Evolutionary conservation across 2,888 invertebrate genomes (phyloP), one percentile per base, ranked within the genome.

Genomic region (Tetragonisca angustula): DNA sequence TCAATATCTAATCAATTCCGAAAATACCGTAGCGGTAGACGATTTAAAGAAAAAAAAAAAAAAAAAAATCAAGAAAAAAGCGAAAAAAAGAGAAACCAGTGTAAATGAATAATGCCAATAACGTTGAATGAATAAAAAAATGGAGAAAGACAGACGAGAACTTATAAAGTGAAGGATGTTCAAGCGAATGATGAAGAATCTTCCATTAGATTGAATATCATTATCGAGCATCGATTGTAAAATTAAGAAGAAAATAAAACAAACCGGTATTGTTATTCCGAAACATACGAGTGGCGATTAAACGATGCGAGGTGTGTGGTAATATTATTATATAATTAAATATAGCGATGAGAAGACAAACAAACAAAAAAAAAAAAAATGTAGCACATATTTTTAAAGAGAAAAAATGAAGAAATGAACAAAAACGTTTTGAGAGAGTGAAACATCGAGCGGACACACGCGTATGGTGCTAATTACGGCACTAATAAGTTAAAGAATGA

Each of bases 1-100:
- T 91, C 91, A 91, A 91, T 92, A 92, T 90, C 87, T 90, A 90
- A 89, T 91, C 90, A 89, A 90, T 90, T 90, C 79, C 79, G 81
- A 87, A 74, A 80, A 90, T 89, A 89, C 82, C 85, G 85, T 88
- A 88, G 88, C 78, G 85, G 80, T 88, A 85, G 85, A 77, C 79
- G 70, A 84, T 81, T 84, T 81, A 76, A 78, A 76, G 64, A 15
- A 52, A 71, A 32, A 17, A 50, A 69, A 59, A 83, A 13, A 54
- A 72, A 56, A 50, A 59, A 13, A 54, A 72, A 56, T 36, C 17
- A 43, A 77, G 72, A 61, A 36, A 72, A 76, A 62, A 24, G 17
- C 61, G 32, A 24, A n/a, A 36, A 64, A 15, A 19, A 49, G 69
- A 32, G 52, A 74, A 70, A 72, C 64, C 62, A 76, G 65, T 9